A percentile compares a stretch with the other conserved stretches of the same genome.
Evolutionary conservation across 2,113 vertebrate genomes (phyloP).

Genomic region (Colossoma macropomum): DNA sequence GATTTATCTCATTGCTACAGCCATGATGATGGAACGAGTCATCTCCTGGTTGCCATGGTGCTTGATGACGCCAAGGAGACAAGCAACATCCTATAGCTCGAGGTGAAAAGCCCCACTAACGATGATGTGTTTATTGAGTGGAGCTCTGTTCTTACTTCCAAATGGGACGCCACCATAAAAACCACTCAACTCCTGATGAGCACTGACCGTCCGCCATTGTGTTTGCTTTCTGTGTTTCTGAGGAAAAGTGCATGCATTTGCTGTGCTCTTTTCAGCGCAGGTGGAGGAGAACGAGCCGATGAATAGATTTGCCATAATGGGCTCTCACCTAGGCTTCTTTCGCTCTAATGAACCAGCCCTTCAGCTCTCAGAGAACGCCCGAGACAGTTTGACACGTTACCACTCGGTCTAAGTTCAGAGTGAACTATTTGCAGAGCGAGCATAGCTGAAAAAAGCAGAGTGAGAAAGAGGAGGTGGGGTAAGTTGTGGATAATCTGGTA

Average conservation of each 20-base stretch:
- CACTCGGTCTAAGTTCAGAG: background rate
- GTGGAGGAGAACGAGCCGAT: background rate
- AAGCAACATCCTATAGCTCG: slow-evolving; percentile 10
- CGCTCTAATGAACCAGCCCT: background rate
- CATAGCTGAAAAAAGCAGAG: background rate
- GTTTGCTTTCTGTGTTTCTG: background rate
- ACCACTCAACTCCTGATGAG: slow-evolving; percentile 15
- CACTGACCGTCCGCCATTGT: background rate
- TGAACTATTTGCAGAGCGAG: background rate
- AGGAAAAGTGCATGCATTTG: background rate
- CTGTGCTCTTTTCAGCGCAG: too few relatives aligned
- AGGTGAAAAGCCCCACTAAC: slow-evolving; percentile 22
- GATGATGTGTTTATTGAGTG: slow-evolving; percentile 5
- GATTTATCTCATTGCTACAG: background rate
- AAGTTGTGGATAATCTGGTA: background rate
- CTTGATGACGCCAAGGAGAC: background rate
- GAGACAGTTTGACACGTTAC: background rate
- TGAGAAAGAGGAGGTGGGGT: background rate
- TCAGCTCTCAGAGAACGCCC: background rate
- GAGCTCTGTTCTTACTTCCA: slow-evolving; percentile 1
- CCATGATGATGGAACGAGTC: slow-evolving; percentile 7
- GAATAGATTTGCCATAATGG: background rate
- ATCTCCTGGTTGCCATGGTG: slow-evolving; percentile 33
- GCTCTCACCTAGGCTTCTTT: background rate
- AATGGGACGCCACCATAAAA: background rate